These are phyloP conservation scores for Glossosoma conforme DNA, from an alignment of 1,140 invertebrate species.

Conservation along the genomic window DNA sequence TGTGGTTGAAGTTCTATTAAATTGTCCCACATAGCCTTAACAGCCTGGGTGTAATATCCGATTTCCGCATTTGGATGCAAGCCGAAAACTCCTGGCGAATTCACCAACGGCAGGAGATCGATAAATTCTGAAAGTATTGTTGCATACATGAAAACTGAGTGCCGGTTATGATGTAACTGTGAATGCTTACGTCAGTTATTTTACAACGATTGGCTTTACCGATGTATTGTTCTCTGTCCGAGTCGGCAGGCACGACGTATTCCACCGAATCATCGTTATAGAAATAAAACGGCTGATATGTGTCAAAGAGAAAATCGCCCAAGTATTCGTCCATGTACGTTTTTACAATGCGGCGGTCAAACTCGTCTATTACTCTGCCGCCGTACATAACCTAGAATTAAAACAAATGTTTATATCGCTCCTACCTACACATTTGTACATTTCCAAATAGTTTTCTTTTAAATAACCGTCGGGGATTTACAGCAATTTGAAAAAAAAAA, in stretches of 20 bases:
- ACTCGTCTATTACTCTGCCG: slow-evolving; percentile 83
- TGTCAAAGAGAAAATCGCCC: slow-evolving; percentile 88
- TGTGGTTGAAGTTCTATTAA: slow-evolving; percentile 84
- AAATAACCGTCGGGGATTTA: too few relatives aligned
- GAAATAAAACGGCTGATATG: slow-evolving; percentile 85
- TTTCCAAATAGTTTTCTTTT: slow-evolving; percentile 10
- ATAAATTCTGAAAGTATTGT: slow-evolving; percentile 55
- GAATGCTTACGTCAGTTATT: too few relatives aligned
- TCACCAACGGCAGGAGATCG: slow-evolving; percentile 65
- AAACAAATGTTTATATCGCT: slow-evolving; percentile 1
- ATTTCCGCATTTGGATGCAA: slow-evolving; percentile 91
- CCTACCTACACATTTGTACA: slow-evolving; percentile 8
- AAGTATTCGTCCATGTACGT: slow-evolving; percentile 92
- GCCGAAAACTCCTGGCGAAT: slow-evolving; percentile 83
- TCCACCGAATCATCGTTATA: slow-evolving; percentile 70
- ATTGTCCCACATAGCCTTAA: slow-evolving; percentile 76
- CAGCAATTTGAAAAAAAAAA: slow-evolving; percentile 9
- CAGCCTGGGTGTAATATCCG: slow-evolving; percentile 80
- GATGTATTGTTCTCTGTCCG: slow-evolving; percentile 65
- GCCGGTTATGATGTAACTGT: too few relatives aligned
- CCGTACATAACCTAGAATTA: slow-evolving; percentile 81
- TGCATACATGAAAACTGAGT: too few relatives aligned
- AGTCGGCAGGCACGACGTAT: slow-evolving; percentile 70
- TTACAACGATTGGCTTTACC: too few relatives aligned
- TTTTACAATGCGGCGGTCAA: slow-evolving; percentile 76